A percentile compares a stretch with the other conserved stretches of the same genome.
Evolutionary conservation across 2,797 vertebrate genomes (phyloP).

Genomic region (Mus caroli): DNA sequence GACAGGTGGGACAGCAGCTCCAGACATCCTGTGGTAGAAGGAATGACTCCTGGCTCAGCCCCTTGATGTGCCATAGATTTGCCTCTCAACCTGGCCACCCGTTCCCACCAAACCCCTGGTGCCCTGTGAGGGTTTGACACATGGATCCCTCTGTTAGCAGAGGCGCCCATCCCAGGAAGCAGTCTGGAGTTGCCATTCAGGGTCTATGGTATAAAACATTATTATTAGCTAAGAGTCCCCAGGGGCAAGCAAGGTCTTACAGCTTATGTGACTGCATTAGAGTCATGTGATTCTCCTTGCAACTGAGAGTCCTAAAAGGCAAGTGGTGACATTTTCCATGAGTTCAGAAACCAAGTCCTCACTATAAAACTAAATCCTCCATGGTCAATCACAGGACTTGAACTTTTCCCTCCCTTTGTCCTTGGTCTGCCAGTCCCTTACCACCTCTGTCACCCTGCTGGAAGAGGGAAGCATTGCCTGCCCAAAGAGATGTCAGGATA

Average conservation of each 20-base stretch:
- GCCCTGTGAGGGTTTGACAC: background rate
- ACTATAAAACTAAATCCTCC: constrained; percentile 1
- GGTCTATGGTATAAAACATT: background rate
- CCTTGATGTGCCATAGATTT: background rate
- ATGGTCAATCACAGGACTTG: background rate
- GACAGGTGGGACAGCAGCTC: background rate
- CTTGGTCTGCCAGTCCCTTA: background rate
- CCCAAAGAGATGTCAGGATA: background rate
- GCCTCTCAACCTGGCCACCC: background rate
- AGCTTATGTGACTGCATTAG: background rate
- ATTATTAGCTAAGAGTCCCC: background rate
- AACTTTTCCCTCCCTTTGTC: constrained; percentile 15
- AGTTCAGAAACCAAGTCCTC: constrained; percentile 32
- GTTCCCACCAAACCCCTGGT: background rate
- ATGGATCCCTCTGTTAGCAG: background rate
- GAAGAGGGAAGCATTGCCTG: background rate
- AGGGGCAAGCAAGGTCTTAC: background rate
- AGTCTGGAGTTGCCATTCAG: background rate
- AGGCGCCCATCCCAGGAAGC: background rate
- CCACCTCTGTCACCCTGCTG: background rate
- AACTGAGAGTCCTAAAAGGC: background rate
- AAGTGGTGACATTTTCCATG: background rate
- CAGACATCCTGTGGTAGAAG: background rate
- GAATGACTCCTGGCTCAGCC: background rate
- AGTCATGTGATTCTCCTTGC: background rate